Percentiles rank a stretch among this genome's conserved stretches.
These are phyloP conservation scores for Characodon lateralis DNA, from an alignment of 2,797 vertebrate species.

Conservation along the genomic window DNA sequence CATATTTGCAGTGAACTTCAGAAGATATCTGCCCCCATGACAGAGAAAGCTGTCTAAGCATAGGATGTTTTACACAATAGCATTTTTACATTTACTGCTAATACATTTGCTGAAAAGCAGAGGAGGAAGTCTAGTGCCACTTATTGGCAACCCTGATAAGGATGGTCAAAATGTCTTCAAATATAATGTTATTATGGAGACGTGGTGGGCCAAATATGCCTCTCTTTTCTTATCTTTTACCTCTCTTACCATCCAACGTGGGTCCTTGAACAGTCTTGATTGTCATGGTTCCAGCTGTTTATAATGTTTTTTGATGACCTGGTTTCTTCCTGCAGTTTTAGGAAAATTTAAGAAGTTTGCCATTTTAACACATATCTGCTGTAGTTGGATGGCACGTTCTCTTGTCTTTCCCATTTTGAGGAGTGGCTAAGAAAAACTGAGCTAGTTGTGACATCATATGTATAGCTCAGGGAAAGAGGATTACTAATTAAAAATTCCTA, in stretches of 20 bases:
- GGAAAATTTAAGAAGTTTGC: background rate
- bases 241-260: too few species aligned
- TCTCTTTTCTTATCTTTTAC: too few species aligned
- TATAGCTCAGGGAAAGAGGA: background rate
- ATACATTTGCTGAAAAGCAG: background rate
- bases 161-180: too few species aligned
- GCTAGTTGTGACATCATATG: background rate
- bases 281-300: too few species aligned
- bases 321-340: background rate
- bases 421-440: background rate
- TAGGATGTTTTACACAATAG: background rate
- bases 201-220: too few species aligned
- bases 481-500: background rate
- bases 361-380: background rate
- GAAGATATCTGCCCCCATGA: background rate
- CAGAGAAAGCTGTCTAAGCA: background rate
- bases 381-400: background rate
- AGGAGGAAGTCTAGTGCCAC: background rate
- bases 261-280: too few species aligned
- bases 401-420: background rate
- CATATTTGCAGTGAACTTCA: background rate
- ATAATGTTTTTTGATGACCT: too few species aligned
- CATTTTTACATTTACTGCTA: background rate
- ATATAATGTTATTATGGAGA: too few species aligned
- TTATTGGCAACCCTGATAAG: too few species aligned